Evolutionary conservation across 92 coral and sea anemone genomes (phyloP).

Genomic region (Porites cylindrica): DNA sequence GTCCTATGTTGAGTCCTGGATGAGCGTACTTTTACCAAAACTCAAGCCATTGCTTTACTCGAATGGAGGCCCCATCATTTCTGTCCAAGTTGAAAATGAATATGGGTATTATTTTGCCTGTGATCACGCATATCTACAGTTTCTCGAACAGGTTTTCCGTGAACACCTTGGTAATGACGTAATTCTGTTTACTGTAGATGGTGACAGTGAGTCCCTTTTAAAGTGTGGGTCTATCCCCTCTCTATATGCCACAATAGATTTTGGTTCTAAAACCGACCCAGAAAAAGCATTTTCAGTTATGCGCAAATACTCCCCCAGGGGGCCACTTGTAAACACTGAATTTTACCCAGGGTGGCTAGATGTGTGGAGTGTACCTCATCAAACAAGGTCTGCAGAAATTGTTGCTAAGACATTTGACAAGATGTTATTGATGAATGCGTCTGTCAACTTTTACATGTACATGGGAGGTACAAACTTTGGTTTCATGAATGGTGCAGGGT

Average conservation of each 20-base stretch:
- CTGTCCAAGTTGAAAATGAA: slow-evolving; percentile 92
- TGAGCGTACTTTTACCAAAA: slow-evolving; percentile 85
- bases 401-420: slow-evolving; percentile 81
- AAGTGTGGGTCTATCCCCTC: slow-evolving; percentile 89
- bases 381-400: slow-evolving; percentile 49
- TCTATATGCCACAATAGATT: slow-evolving; percentile 90
- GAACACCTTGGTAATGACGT: slow-evolving; percentile 80
- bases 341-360: slow-evolving; percentile 97
- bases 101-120: slow-evolving; percentile 83
- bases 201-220: slow-evolving; percentile 44
- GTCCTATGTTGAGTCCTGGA: slow-evolving; percentile 88
- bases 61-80: slow-evolving; percentile 93
- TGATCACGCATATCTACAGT: slow-evolving; percentile 82
- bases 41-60: slow-evolving; percentile 81
- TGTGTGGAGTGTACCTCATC: slow-evolving; percentile 88
- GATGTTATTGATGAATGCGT: slow-evolving; percentile 84
- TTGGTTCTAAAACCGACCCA: slow-evolving; percentile 79
- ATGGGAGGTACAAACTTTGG: slow-evolving; percentile 97
- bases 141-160: slow-evolving; percentile 84
- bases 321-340: slow-evolving; percentile 96
- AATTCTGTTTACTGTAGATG: slow-evolving; percentile 84
- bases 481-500: slow-evolving; percentile 87
- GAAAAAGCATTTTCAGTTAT: slow-evolving; percentile 67
- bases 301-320: slow-evolving; percentile 84
- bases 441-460: slow-evolving; percentile 96